Conservation (phyloP, 2,888 invertebrate species). For the Melieria omissa region DNA sequence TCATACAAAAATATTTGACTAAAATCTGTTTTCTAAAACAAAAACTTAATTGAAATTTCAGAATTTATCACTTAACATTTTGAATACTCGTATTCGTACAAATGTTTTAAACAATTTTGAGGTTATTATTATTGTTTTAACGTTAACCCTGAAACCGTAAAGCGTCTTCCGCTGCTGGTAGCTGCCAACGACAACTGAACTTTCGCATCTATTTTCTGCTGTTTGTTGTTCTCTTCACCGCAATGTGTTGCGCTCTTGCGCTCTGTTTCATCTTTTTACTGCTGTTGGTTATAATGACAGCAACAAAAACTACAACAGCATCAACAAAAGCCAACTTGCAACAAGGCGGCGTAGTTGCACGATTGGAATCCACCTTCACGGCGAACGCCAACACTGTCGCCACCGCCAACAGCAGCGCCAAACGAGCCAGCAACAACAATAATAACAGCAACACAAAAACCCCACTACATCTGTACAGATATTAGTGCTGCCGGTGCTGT, state of each 20-base stretch:
- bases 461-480: slow-evolving; percentile 2
- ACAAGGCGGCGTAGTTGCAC: slow-evolving; percentile 16
- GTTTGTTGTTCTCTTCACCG: neutral
- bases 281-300: slow-evolving; percentile 22
- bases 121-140: too few species aligned
- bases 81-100: too few species aligned
- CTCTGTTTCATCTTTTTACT: slow-evolving; percentile 21
- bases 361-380: slow-evolving; percentile 10
- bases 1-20: too few species aligned
- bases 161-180: too few species aligned
- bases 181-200: neutral
- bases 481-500: neutral
- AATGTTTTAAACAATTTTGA: too few species aligned
- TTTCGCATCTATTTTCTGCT: neutral
- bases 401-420: slow-evolving; percentile 1
- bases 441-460: neutral
- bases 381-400: neutral
- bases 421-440: neutral
- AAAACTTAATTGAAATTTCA: too few species aligned
- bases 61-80: too few species aligned
- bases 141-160: too few species aligned
- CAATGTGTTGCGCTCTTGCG: slow-evolving; percentile 8
- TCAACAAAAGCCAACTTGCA: slow-evolving; percentile 14
- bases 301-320: neutral
- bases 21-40: too few species aligned